These are phyloP conservation scores for Anhinga rufa DNA, from an alignment of 2,113 vertebrate species.

Conservation along the genomic window DNA sequence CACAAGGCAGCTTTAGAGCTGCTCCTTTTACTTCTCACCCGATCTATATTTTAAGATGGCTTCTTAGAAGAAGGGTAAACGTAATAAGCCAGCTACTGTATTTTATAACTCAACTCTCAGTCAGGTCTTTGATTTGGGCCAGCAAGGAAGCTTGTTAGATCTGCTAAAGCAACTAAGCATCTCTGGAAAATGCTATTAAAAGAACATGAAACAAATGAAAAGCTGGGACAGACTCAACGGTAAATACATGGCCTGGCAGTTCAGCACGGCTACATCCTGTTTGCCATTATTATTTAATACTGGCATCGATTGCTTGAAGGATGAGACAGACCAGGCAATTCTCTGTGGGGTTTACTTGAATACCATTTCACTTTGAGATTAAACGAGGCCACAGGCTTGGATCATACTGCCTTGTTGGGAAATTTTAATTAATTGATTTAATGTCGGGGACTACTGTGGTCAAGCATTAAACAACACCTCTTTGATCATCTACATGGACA, in stretches of 20 bases:
- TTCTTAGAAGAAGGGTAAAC: not conserved
- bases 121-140: slow-evolving; percentile 25
- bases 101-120: not conserved
- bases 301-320: not conserved
- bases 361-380: not conserved
- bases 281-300: slow-evolving; percentile 17
- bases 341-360: not conserved
- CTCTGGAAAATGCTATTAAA: slow-evolving; percentile 46
- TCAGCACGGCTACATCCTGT: slow-evolving; percentile 14
- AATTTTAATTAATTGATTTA: not conserved
- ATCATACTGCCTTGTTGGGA: not conserved
- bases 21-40: not conserved
- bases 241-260: not conserved
- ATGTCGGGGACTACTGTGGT: not conserved
- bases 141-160: slow-evolving; percentile 15
- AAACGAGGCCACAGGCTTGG: not conserved
- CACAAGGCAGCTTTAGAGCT: not conserved
- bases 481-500: not conserved
- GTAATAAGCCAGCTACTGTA: not conserved
- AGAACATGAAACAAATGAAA: slow-evolving; percentile 47
- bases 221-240: not conserved
- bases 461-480: not conserved
- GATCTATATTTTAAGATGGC: not conserved
- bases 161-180: slow-evolving; percentile 14
- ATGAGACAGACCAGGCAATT: not conserved